Percentiles rank a stretch among this genome's conserved stretches.
Evolutionary conservation across 2,797 vertebrate genomes (phyloP).

Genomic region (Galaxias olidus): DNA sequence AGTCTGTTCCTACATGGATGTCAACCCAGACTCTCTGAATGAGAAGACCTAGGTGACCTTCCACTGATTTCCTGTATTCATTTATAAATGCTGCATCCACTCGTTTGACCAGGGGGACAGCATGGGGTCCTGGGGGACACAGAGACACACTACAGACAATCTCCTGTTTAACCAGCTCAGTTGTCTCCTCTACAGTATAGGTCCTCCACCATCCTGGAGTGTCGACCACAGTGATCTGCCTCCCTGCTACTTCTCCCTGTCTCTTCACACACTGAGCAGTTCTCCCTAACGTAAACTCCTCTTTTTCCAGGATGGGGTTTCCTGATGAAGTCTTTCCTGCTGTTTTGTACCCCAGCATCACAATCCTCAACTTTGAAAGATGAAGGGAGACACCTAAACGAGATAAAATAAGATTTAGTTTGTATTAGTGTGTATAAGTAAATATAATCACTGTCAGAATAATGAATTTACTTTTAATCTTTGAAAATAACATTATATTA

Average conservation of each 20-base stretch:
- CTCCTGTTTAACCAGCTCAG: slow-evolving; percentile 1
- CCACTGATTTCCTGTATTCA: neutral
- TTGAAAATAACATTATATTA: too few species aligned
- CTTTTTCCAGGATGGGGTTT: slow-evolving; percentile 6
- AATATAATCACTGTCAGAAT: too few species aligned
- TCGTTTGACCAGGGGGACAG: neutral
- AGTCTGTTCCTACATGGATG: too few species aligned
- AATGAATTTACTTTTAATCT: too few species aligned
- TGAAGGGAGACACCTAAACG: too few species aligned
- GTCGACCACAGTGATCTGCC: slow-evolving; percentile 8
- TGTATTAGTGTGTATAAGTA: too few species aligned
- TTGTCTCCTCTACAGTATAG: neutral
- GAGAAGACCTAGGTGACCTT: neutral
- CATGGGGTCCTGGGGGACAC: neutral
- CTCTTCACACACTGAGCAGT: neutral
- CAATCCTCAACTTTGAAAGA: neutral
- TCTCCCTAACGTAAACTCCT: neutral
- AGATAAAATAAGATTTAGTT: too few species aligned
- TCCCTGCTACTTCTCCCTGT: slow-evolving; percentile 3
- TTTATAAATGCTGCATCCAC: neutral
- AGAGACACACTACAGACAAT: neutral
- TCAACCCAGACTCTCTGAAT: neutral
- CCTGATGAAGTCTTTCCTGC: slow-evolving; percentile 5
- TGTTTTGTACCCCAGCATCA: slow-evolving; percentile 1
- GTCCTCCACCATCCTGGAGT: slow-evolving; percentile 10